Base-by-base conservation (phyloP, 2,888 invertebrate genomes). In the Caenorhabditis macrosperma region DNA sequence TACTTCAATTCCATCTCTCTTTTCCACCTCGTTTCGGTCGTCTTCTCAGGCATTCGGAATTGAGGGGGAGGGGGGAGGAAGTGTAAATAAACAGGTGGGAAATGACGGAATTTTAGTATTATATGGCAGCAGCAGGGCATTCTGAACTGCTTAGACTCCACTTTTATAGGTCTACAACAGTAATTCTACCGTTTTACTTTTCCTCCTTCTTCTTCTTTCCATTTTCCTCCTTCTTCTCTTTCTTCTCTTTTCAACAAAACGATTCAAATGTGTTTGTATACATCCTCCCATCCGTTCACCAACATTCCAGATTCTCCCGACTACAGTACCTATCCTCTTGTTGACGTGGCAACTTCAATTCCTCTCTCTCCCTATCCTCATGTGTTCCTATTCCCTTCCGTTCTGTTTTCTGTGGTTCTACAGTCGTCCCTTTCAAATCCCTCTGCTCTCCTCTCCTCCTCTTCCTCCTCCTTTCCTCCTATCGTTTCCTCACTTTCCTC, bases 1-100 rank as follows among this genome's bases (percentile, higher is more conserved):
- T 44, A 44, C 44, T 44, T n/a, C n/a, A n/a, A 44, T 44, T 44
- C 44, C 44, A 38, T 38, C n/a, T n/a, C n/a, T 33, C 33, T 38
- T 12, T 38, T 38, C 38, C 38, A 33, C 10, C 38, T 15, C 12
- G 15, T 38, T 38, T 38, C 38, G 12, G 9, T 5, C 6, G 6
- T 9, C 33, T 33, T 9, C 33, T 33, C 33, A 33, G 9, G 33
- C 5, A 9, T 2, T 44, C 2, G 44, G 20, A 2, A 44, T 17
- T n/a, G 20, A 17, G 10, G 20, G 17, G 20, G 10, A 44, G 20
- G 20, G 17, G n/a, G 44, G 17, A 44, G 17, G 17, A 17, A 44
- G 10, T 44, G 44, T 44, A 44, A 44, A 44, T 44, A 44, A 44
- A 44, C 44, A 44, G 44, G 44, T 17, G 20, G 33, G 20, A 20